Evolutionary conservation across 1,140 invertebrate genomes (phyloP), one percentile per base, ranked within the genome.

Genomic region (Aphidius ervi): DNA sequence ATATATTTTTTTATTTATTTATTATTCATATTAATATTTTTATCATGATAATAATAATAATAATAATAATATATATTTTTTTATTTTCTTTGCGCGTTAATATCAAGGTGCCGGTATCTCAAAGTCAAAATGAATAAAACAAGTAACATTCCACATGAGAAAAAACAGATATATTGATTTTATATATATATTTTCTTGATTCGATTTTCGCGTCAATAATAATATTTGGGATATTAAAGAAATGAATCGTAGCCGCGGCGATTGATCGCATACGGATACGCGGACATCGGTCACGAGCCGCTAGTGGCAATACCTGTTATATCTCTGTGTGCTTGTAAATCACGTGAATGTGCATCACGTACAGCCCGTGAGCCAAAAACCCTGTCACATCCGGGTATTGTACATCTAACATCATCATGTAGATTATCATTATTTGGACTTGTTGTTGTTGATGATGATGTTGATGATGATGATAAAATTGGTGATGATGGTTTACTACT

Each of bases 351-450:
- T 9, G 80, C 75, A 66, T 86, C 84, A 6, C 86, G 74, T 52
- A 84, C 82, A 39, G 83, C 82, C 23, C 81, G 73, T 6, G 84
- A 85, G 5, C 79, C 81, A 72, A 87, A 88, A 0, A 86, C 75
- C 61, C 84, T 81, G 5, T 82, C 80, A 71, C 86, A 87, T 1
- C 84, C 85, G 5, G 81, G 78, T 2, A 85, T 74, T 1, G 82
- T 83, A 67, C 86, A 87, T 23, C 78, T 75, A 47, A 80, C 82
- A 71, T 85, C 75, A 8, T 84, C 82, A 9, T 70, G 71, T 6
- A 66, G 57, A 3, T 73, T 72, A 7, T 77, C 73, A 23, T 37
- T 39, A 6, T 9, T 41, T 9, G 64, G 49, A n/a, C 63, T 68
- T 0, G 64, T 56, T 20, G 67, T 68, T 0, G 64, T 56, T 20